Evolutionary conservation across 2,888 invertebrate genomes (phyloP).

Genomic region (Anoplius nigerrimus): DNA sequence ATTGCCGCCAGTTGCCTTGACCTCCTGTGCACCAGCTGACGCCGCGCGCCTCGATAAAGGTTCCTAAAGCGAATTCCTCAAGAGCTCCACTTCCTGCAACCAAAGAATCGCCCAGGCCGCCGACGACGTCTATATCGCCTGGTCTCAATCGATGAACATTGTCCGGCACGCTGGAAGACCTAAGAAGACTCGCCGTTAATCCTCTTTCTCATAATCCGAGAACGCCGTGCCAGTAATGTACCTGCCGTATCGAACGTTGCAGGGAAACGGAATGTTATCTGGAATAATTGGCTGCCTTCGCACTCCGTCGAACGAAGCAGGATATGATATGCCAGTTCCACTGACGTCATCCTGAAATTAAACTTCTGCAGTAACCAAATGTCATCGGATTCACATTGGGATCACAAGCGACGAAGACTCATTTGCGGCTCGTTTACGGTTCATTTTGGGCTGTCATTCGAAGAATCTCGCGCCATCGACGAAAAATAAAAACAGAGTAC

Average conservation of each 20-base stretch:
- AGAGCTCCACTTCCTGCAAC: constrained; percentile 85
- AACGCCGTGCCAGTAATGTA: constrained; percentile 31
- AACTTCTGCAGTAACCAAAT: too few relatives aligned
- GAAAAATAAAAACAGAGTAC: too few relatives aligned
- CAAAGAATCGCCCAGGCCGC: constrained; percentile 84
- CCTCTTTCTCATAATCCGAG: neutral
- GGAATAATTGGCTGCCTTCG: constrained; percentile 67
- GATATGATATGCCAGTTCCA: constrained; percentile 59
- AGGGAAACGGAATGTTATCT: constrained; percentile 68
- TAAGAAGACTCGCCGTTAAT: constrained; percentile 29
- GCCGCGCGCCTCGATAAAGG: constrained; percentile 84
- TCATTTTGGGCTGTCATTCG: too few relatives aligned
- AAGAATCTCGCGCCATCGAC: too few relatives aligned
- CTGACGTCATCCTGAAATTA: constrained; percentile 56
- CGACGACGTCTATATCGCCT: constrained; percentile 84
- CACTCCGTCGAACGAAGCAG: constrained; percentile 50
- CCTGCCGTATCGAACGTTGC: constrained; percentile 69
- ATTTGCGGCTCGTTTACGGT: too few relatives aligned
- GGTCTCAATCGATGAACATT: constrained; percentile 83
- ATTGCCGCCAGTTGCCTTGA: constrained; percentile 82
- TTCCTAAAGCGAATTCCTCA: constrained; percentile 84
- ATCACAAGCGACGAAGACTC: too few relatives aligned
- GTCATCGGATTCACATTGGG: too few relatives aligned
- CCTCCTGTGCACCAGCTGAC: constrained; percentile 87
- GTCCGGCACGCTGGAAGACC: constrained; percentile 74